Conservation (phyloP, 2,888 invertebrate species). For the Caenorhabditis auriculariae region DNA sequence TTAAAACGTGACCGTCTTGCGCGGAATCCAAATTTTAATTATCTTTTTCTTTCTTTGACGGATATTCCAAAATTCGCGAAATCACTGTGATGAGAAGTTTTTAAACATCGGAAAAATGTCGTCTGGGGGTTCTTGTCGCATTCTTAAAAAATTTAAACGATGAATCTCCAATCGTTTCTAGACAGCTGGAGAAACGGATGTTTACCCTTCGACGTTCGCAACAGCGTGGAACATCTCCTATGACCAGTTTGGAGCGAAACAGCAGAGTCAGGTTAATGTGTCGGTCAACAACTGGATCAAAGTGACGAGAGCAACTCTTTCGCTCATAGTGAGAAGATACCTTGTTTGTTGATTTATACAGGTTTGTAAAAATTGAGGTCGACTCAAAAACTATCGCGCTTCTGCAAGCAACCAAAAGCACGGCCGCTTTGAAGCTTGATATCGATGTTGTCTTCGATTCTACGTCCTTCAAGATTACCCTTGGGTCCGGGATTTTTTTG, state of each 20-base stretch:
- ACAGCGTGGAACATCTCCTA: conserved; percentile 28
- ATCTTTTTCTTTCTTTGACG: too few relatives aligned
- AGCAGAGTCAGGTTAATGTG: conserved; percentile 10
- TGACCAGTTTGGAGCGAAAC: conserved; percentile 7
- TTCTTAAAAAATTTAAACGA: too few relatives aligned
- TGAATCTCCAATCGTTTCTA: conserved; percentile 3
- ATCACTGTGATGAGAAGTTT: too few relatives aligned
- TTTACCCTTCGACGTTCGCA: conserved; percentile 13
- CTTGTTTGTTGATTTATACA: too few relatives aligned
- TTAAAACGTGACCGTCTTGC: too few relatives aligned
- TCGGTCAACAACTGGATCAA: conserved; percentile 21
- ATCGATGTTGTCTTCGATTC: neutral
- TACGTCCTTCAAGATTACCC: neutral
- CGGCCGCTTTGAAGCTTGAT: neutral
- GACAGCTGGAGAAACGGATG: conserved; percentile 13
- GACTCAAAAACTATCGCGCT: conserved; percentile 11
- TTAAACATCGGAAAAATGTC: too few relatives aligned
- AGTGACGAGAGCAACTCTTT: conserved; percentile 1
- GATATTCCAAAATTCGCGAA: too few relatives aligned
- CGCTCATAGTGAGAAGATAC: conserved; percentile 18
- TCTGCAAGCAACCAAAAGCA: conserved; percentile 13
- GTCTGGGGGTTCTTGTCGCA: too few relatives aligned
- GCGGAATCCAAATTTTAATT: too few relatives aligned
- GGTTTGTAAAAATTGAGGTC: conserved; percentile 1
- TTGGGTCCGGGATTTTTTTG: too few relatives aligned